phyloP scores from a whole-genome alignment of 2,888 invertebrate species.

The Acronicta psi region DNA sequence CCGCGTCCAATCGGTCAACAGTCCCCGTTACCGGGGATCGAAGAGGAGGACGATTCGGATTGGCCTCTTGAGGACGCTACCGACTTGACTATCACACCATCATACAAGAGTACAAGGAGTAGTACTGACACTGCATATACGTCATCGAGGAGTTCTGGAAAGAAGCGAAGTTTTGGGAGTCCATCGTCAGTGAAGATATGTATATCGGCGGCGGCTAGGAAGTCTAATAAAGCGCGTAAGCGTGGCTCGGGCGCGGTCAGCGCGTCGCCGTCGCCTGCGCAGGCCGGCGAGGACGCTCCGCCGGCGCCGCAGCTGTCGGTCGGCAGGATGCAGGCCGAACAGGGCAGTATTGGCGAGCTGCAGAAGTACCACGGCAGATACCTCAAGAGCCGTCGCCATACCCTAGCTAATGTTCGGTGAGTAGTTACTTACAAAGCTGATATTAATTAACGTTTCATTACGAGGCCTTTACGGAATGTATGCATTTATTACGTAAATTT shows the following conservation, averaged over 20 bases:
- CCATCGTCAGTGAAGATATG: slow-evolving; percentile 90
- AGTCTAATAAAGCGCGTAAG: slow-evolving; percentile 86
- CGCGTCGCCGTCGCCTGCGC: slow-evolving; percentile 68
- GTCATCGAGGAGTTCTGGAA: slow-evolving; percentile 85
- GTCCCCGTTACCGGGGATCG: slow-evolving; percentile 94
- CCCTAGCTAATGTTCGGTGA: slow-evolving; percentile 97
- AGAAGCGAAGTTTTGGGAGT: slow-evolving; percentile 86
- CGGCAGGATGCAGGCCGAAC: slow-evolving; percentile 96
- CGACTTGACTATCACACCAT: slow-evolving; percentile 84
- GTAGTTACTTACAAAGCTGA: slow-evolving; percentile 72
- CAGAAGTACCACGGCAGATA: slow-evolving; percentile 96
- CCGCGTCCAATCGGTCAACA: slow-evolving; percentile 91
- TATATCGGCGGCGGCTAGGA: slow-evolving; percentile 87
- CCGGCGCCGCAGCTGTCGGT: slow-evolving; percentile 75
- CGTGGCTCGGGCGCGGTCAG: slow-evolving; percentile 81
- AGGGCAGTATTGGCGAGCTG: slow-evolving; percentile 96
- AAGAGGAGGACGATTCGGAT: slow-evolving; percentile 94
- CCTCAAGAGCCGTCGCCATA: slow-evolving; percentile 95
- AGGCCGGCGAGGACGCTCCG: slow-evolving; percentile 75
- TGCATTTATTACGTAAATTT: too few species aligned
- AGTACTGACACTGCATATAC: slow-evolving; percentile 86
- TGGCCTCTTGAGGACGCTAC: slow-evolving; percentile 87
- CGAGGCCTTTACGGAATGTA: too few species aligned
- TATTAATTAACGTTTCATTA: not conserved
- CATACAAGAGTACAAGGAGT: slow-evolving; percentile 86